phyloP scores from a whole-genome alignment of 35 echinoderm and acorn worm species.

The Anneissia japonica region DNA sequence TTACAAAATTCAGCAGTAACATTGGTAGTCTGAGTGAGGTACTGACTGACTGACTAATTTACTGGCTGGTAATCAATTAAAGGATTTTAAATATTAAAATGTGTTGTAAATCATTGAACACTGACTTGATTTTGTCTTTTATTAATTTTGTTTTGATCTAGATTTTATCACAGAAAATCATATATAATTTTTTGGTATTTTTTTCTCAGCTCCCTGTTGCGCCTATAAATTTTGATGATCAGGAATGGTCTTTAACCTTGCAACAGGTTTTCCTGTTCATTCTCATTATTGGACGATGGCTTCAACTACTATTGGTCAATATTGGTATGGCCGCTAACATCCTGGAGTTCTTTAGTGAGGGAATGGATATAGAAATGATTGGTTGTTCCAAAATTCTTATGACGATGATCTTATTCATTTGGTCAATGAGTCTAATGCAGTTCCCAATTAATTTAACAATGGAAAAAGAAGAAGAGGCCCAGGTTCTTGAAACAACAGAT shows the following conservation, averaged over 20 bases:
- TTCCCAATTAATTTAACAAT: constrained; percentile 81
- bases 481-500: no score
- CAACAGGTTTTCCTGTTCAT: not conserved
- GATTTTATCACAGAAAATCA: no score
- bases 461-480: no score
- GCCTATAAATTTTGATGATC: not conserved
- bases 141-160: no score
- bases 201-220: not conserved
- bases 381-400: not conserved
- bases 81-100: no score
- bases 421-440: constrained; percentile 85
- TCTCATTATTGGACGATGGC: constrained; percentile 3
- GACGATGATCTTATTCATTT: constrained; percentile 37
- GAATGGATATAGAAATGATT: not conserved
- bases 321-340: constrained; percentile 13
- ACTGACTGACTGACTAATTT: no score
- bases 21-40: no score
- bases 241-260: not conserved
- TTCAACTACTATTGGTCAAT: constrained; percentile 3
- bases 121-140: no score
- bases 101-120: no score
- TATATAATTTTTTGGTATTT: no score
- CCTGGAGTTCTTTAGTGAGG: not conserved
- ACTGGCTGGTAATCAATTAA: no score
- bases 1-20: no score